Evolutionary conservation across 2,797 vertebrate species (phyloP), one percentile per base, ranked within the genome.

Genomic region (Phalloptychus januarius): DNA sequence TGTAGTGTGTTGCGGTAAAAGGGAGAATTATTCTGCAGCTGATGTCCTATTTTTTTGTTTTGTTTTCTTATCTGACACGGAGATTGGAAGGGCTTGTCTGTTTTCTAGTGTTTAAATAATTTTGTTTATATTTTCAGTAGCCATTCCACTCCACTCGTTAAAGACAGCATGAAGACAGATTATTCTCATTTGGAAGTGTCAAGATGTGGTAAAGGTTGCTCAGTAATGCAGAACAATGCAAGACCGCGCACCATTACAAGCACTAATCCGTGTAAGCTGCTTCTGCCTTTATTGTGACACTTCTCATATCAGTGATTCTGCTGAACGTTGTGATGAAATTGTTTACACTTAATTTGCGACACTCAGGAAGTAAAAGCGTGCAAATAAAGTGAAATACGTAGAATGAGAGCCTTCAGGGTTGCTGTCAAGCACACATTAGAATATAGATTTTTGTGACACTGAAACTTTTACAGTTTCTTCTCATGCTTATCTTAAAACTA

Each of bases 1-100:
- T 89, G 88, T 85, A 80, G 78, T 12, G 79, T 86, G 81, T 81
- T 75, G 78, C 87, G 86, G 88, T 86, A 89, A 88, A 90, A 52
- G 79, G 79, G 83, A 83, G 75, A 82, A 52, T 77, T 83, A 85
- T 93, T 84, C 79, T 82, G 6, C 74, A 87, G 91, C 86, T 75
- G 40, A 82, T 65, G 74, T 83, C 65, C 78, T 84, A 5, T 31
- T 56, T 82, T 87, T 48, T 50, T 50, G 20, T 23, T 50, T 87
- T 83, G 80, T 85, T 79, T 76, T 85, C 71, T 83, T 48, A 81
- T 80, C 79, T 87, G 74, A 85, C 73, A 78, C 71, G 81, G 72
- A 84, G 76, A 80, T 88, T 79, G 81, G 61, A 75, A 81, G 85
- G 20, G 11, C n/a, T 48, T 56, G 72, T 79, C 72, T 45, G 25